A percentile compares a stretch with the other conserved stretches of the same genome.
Evolutionary conservation across 1,140 invertebrate genomes (phyloP).

Genomic region (Hypsibius dujardini): DNA sequence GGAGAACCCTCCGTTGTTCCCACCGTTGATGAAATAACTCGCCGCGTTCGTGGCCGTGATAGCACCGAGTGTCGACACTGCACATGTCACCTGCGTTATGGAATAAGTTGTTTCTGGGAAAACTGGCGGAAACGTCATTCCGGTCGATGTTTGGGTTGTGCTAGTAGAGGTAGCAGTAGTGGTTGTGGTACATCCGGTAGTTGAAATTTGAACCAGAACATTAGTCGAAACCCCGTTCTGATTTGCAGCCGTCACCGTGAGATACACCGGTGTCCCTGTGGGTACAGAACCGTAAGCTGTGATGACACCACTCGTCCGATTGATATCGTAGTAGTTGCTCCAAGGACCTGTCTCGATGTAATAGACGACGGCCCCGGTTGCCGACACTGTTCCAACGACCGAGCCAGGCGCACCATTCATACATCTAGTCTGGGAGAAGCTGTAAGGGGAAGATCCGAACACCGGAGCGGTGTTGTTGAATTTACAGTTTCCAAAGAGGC

Average conservation of each 20-base stretch:
- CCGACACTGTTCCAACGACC: not conserved
- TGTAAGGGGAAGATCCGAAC: not conserved
- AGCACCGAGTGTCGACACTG: too few species aligned
- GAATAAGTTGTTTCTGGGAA: too few species aligned
- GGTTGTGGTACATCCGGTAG: not conserved
- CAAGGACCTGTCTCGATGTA: not conserved
- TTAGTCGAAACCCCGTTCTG: not conserved
- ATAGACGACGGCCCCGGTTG: conserved; percentile 8
- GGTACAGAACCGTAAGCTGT: not conserved
- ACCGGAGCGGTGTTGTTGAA: not conserved
- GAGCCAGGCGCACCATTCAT: not conserved
- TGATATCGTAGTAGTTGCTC: not conserved
- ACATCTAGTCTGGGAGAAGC: not conserved
- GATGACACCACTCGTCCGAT: not conserved
- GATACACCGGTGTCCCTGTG: not conserved
- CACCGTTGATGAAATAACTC: too few species aligned
- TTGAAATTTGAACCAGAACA: not conserved
- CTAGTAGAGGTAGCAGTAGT: not conserved
- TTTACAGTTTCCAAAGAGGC: not conserved
- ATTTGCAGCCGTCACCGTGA: not conserved
- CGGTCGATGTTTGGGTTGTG: too few species aligned
- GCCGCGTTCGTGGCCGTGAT: too few species aligned
- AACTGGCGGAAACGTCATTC: too few species aligned
- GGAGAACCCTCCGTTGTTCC: too few species aligned
- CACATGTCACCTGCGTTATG: too few species aligned